Conservation (phyloP, 2,113 vertebrate genomes). For the Pituophis catenifer region DNA sequence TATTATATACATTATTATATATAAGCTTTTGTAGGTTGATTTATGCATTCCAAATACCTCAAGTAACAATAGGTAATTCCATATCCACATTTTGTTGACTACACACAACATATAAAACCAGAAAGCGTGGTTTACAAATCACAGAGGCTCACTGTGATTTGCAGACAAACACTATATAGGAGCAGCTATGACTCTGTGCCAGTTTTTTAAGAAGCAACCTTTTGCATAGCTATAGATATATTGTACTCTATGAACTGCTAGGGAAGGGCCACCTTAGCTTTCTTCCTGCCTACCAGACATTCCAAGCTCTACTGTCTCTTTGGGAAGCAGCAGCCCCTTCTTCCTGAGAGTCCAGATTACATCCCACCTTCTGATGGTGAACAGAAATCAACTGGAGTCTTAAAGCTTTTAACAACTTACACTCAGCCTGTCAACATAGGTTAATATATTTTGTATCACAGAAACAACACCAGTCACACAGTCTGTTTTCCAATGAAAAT, state of each 20-base stretch:
- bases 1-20: background rate
- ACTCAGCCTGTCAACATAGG: background rate
- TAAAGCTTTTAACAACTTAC: background rate
- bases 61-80: background rate
- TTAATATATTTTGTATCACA: background rate
- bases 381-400: background rate
- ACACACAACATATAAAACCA: background rate
- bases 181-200: background rate
- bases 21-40: background rate
- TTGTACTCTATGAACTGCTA: background rate
- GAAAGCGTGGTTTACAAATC: background rate
- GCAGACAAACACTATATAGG: background rate
- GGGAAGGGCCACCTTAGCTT: background rate
- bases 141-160: background rate
- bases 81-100: background rate
- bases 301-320: background rate
- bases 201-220: background rate
- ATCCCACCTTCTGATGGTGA: background rate
- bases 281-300: background rate
- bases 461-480: background rate
- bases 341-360: background rate
- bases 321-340: background rate
- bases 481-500: background rate
- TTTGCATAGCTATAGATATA: background rate
- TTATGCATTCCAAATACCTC: background rate